Evolutionary conservation across 2,888 invertebrate genomes (phyloP).

Genomic region (Trissonchulus latispiculum): DNA sequence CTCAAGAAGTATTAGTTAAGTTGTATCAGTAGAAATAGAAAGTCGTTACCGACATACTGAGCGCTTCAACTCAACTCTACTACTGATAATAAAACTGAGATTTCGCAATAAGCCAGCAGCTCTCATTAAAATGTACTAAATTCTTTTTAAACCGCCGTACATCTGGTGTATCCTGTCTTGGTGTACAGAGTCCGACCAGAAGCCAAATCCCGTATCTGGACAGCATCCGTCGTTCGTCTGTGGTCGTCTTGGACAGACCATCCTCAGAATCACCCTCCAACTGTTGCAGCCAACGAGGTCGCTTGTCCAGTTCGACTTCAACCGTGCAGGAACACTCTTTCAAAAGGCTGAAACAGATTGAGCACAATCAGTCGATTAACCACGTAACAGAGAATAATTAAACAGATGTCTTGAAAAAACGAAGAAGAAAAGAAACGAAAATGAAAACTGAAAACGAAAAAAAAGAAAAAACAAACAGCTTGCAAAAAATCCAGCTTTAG

Average conservation of each 20-base stretch:
- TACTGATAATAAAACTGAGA: neutral
- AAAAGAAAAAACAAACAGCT: too few species aligned
- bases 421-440: too few species aligned
- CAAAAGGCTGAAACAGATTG: conserved; percentile 56
- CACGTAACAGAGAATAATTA: too few species aligned
- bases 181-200: conserved; percentile 70
- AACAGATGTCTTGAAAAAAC: too few species aligned
- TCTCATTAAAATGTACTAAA: neutral
- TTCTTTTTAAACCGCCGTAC: conserved; percentile 38
- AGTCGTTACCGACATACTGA: too few species aligned
- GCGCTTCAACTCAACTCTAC: too few species aligned
- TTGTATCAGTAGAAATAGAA: too few species aligned
- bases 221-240: conserved; percentile 76
- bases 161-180: conserved; percentile 47
- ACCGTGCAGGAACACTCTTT: conserved; percentile 65
- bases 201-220: conserved; percentile 95
- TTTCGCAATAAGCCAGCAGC: neutral
- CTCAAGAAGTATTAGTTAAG: too few species aligned
- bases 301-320: conserved; percentile 30
- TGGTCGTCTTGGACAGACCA: conserved; percentile 44
- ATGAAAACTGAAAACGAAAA: too few species aligned
- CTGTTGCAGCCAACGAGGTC: conserved; percentile 44
- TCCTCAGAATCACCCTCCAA: conserved; percentile 37
- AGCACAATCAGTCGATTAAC: too few species aligned
- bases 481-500: too few species aligned